Evolutionary conservation across 2,888 invertebrate species (phyloP).

Genomic region (Noctuana brunneofusca): DNA sequence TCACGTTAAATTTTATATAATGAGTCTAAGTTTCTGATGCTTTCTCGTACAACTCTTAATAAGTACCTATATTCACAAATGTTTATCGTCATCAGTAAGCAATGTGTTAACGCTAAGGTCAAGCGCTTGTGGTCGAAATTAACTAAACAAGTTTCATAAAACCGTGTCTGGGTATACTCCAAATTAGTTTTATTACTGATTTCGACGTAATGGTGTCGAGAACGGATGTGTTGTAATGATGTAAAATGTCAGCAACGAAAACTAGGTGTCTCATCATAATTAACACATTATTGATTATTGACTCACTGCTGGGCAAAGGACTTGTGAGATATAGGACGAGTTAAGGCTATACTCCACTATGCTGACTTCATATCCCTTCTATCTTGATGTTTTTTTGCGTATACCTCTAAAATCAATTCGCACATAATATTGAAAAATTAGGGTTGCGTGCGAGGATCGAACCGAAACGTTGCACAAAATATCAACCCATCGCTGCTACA

Average conservation of each 20-base stretch:
- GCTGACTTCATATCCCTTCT: no score
- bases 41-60: not conserved
- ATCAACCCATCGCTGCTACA: no score
- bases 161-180: not conserved
- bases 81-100: not conserved
- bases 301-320: no score
- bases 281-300: no score
- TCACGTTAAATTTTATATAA: not conserved
- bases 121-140: not conserved
- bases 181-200: slow-evolving; percentile 2
- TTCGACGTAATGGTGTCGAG: not conserved
- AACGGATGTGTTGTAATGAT: slow-evolving; percentile 2
- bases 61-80: not conserved
- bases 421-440: no score
- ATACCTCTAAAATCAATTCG: no score
- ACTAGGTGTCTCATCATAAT: no score
- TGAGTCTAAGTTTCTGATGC: not conserved
- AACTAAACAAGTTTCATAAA: not conserved
- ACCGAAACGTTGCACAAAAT: no score
- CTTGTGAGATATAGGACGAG: no score
- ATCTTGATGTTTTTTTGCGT: no score
- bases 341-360: no score
- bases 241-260: not conserved
- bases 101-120: not conserved
- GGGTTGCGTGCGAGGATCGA: no score